Conservation (phyloP, 2,888 invertebrate genomes). For the Hybos culiciformis region DNA sequence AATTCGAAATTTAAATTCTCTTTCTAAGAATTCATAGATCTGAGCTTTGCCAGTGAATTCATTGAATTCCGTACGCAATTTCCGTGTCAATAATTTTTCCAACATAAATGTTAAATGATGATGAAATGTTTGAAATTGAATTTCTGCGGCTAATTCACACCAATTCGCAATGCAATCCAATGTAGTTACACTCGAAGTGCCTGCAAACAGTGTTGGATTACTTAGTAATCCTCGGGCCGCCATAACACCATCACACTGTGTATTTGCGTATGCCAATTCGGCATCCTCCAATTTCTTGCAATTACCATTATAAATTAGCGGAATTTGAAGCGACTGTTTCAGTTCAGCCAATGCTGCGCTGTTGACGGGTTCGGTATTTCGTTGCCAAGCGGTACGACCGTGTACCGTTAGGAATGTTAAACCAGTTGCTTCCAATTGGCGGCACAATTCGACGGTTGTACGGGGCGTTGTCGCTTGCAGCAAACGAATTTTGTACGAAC, state of each 20-base stretch:
- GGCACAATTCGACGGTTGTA: conserved; percentile 66
- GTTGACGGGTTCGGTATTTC: conserved; percentile 60
- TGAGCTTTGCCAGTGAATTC: conserved; percentile 50
- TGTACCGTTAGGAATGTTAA: conserved; percentile 81
- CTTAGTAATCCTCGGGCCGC: conserved; percentile 76
- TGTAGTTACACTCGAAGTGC: conserved; percentile 54
- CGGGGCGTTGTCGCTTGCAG: conserved; percentile 27
- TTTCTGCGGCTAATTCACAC: conserved; percentile 53
- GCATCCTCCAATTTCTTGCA: conserved; percentile 63
- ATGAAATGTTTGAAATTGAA: conserved; percentile 77
- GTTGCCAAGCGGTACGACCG: conserved; percentile 75
- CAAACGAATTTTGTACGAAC: conserved; percentile 87
- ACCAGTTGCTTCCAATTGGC: conserved; percentile 70
- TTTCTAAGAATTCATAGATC: conserved; percentile 56
- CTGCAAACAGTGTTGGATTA: conserved; percentile 83
- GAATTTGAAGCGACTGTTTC: conserved; percentile 56
- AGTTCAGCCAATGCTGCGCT: conserved; percentile 55
- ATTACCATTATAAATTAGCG: conserved; percentile 89
- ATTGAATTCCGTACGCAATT: conserved; percentile 66
- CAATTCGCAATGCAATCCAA: conserved; percentile 66
- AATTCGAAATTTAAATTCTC: too few species aligned
- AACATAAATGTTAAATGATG: conserved; percentile 96
- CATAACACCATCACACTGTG: conserved; percentile 79
- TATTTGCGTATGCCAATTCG: conserved; percentile 45
- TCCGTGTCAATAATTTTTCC: conserved; percentile 61